These are phyloP conservation scores for Eupeodes latifasciatus DNA, from an alignment of 2,888 invertebrate genomes.

Conservation along the genomic window DNA sequence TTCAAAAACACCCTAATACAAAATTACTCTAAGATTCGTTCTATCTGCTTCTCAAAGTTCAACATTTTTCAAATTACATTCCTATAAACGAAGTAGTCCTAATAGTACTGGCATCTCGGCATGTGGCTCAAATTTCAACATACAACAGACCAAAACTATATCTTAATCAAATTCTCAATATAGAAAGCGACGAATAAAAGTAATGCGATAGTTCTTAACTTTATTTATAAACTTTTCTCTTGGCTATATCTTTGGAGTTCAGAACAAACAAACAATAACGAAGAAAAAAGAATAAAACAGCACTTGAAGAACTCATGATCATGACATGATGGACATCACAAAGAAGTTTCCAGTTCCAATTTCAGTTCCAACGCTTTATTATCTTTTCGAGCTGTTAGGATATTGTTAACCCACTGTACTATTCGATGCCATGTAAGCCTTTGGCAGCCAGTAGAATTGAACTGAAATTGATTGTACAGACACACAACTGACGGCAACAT, in stretches of 20 bases:
- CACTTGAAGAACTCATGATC: neutral
- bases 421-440: neutral
- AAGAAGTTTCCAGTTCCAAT: neutral
- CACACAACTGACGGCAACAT: conserved; percentile 41
- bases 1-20: too few species aligned
- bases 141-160: neutral
- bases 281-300: neutral
- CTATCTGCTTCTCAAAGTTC: neutral
- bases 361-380: neutral
- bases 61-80: neutral
- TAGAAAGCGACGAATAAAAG: neutral
- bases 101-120: neutral
- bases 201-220: conserved; percentile 2
- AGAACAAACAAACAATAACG: neutral
- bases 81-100: neutral
- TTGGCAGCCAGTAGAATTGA: conserved; percentile 9
- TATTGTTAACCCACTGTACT: neutral
- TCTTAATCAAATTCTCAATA: conserved; percentile 2
- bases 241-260: neutral
- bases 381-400: neutral
- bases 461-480: conserved; percentile 48
- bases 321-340: conserved; percentile 9
- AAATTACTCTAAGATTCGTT: too few species aligned
- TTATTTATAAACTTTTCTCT: neutral
- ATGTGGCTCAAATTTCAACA: neutral